Base-by-base conservation (phyloP, 2,113 vertebrate species). In the Callospermophilus lateralis region DNA sequence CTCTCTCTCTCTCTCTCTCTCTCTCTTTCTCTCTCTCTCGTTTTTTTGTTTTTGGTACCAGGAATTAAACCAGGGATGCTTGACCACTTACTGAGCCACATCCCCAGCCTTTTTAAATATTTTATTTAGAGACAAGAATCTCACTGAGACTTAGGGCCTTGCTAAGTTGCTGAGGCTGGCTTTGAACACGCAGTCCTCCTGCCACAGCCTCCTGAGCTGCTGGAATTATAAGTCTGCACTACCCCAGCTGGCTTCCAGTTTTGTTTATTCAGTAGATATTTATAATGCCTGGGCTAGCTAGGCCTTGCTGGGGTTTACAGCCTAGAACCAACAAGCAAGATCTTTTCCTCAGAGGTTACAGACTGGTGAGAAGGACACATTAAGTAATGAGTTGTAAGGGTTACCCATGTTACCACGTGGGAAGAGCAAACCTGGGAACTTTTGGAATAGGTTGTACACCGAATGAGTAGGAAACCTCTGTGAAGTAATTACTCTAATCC, bases 241-340 rank as follows among this genome's bases (percentile, higher is more conserved):
- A 58, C 20, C 55, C 55, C 55, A 20, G 6, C 55, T 20, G 20
- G 55, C 7, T 86, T 84, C 28, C 34, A 13, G n/a, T 81, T 93
- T 86, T 22, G 2, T 89, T 92, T 65, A 51, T 73, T 87, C 81
- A 42, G 17, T 61, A 76, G n/a, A 3, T 37, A 3, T 55, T 74
- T 42, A 61, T 63, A 55, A 55, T 72, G 0, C 19, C 45, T 13
- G 24, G 48, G 32, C 67, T 65, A 63, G 4, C 28, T 78, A 42
- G 74, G 30, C 72, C n/a, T 77, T 90, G 32, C 37, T 90, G 86
- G 20, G 32, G 20, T 79, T 96, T 87, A 76, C 65, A 80, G 34
- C 24, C 63, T 48, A 26, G 37, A 89, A 55, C 48, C 39, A 30
- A 51, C 2, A 51, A 51, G n/a, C n/a, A 81, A 72, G 85, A 30